Base-by-base conservation (phyloP, 2,113 vertebrate genomes). In the Uropsilus gracilis region DNA sequence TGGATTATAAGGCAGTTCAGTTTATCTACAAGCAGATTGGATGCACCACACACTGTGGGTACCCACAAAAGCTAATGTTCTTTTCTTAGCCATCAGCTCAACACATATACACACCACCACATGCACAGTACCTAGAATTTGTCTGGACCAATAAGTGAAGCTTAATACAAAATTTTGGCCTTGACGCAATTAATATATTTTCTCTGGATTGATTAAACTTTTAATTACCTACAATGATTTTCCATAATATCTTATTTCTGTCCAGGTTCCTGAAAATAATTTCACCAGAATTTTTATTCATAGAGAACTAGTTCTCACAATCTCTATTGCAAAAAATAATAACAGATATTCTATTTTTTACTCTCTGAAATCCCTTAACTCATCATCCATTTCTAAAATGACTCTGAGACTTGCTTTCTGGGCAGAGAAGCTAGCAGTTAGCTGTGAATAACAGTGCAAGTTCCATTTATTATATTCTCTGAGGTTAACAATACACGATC, bases 321-420 rank as follows among this genome's bases (percentile, higher is more conserved):
- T 89, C 34, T 90, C 6, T 50, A 3, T 26, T 50, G 46, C n/a
- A 30, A 81, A 94, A 88, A 39, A 26, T n/a, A 18, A 72, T 44
- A 63, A 83, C 72, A 24, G 44, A 73, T 72, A 46, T 30, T 32
- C 30, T 46, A 61, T 10, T 59, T 87, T 96, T 89, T 86, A 46
- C 53, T 16, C 30, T 48, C 57, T 39, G 39, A 48, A 78, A 64
- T 95, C 24, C 20, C 81, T 57, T 39, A 75, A 68, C 6, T 48
- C 32, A 55, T 61, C 46, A 75, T 22, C 50, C 59, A 76, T 90
- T 72, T 95, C 55, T 92, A 64, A 78, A 92, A 96, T 72, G 80
- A 42, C n/a, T 94, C 83, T 84, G 50, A 95, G 32, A 59, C 28
- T 73, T 72, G 48, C 9, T 76, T 93, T 93, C 64, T 6, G 17